Evolutionary conservation across 2,113 vertebrate genomes (phyloP), one percentile per base, ranked within the genome.

Genomic region (Pomatorhinus ruficollis): DNA sequence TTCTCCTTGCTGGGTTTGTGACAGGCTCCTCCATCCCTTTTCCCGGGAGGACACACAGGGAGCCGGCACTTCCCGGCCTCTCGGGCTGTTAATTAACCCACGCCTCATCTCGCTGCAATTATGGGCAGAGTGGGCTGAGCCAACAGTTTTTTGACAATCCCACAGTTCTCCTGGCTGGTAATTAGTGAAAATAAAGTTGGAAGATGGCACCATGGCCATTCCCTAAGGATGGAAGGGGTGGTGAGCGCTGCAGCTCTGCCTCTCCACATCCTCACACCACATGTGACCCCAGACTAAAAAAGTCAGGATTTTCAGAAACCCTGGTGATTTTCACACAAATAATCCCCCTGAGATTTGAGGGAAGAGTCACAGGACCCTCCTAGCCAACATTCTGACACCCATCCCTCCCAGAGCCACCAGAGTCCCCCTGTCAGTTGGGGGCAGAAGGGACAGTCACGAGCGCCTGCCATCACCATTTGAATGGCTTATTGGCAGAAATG

Each of bases 401-500:
- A 12, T 50, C 42, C 30, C 24, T 70, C 23, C 30, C 0, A 0
- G 42, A 71, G 27, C 47, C 1, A 2, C 39, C 12, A 1, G n/a
- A 49, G 56, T 33, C 56, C 14, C 56, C 56, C 33, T 0, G 1
- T 28, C 64, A 88, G 56, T 65, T 5, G 0, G 12, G 42, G 15
- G 22, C 54, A 78, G 39, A 69, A 54, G 64, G 64, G 68, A 90
- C 49, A 24, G 72, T 65, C 72, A 59, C 30, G 24, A 85, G 30
- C 2, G 35, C 79, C 79, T 95, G 95, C 63, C 87, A 95, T 50
- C 35, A 27, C 31, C 87, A 95, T 94, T 96, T 93, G 95, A 94
- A 96, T 95, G 47, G 96, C 72, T 94, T 97, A 86, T 93, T 97
- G 97, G 95, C 91, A 96, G 97, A 97, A 98, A 97, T 97, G 95